Conservation (phyloP, 1,140 invertebrate genomes). For the Mercenaria mercenaria region DNA sequence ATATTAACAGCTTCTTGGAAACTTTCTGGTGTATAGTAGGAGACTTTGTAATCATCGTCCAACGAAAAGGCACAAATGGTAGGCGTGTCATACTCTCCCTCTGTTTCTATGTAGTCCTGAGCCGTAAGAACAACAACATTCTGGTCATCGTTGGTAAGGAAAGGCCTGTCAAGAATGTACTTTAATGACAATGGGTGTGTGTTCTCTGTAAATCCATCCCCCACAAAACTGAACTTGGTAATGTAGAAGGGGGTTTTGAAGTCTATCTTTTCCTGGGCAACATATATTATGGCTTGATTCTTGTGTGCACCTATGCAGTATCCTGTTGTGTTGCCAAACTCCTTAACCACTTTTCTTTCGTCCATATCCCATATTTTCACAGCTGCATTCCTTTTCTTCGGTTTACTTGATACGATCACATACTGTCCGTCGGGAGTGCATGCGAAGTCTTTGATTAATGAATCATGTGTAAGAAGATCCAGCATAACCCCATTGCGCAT, state of each 20-base stretch:
- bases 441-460: conserved; percentile 78
- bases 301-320: conserved; percentile 73
- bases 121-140: conserved; percentile 81
- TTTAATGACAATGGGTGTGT: conserved; percentile 71
- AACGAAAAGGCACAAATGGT: conserved; percentile 80
- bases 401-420: conserved; percentile 76
- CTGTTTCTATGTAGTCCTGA: conserved; percentile 72
- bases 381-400: conserved; percentile 71
- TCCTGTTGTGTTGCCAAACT: conserved; percentile 80
- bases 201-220: conserved; percentile 72
- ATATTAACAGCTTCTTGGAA: conserved; percentile 76
- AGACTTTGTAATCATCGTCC: conserved; percentile 73
- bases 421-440: conserved; percentile 80
- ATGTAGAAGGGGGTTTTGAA: conserved; percentile 79
- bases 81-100: conserved; percentile 71
- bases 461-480: conserved; percentile 84
- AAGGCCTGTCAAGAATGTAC: conserved; percentile 77
- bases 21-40: conserved; percentile 77
- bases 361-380: conserved; percentile 83
- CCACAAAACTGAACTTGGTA: conserved; percentile 74
- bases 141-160: conserved; percentile 80
- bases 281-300: conserved; percentile 72
- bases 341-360: conserved; percentile 78
- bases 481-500: conserved; percentile 82
- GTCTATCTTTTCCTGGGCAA: conserved; percentile 73